Base-by-base conservation (phyloP, 2,888 invertebrate species). In the Amphipyra tragopoginis region DNA sequence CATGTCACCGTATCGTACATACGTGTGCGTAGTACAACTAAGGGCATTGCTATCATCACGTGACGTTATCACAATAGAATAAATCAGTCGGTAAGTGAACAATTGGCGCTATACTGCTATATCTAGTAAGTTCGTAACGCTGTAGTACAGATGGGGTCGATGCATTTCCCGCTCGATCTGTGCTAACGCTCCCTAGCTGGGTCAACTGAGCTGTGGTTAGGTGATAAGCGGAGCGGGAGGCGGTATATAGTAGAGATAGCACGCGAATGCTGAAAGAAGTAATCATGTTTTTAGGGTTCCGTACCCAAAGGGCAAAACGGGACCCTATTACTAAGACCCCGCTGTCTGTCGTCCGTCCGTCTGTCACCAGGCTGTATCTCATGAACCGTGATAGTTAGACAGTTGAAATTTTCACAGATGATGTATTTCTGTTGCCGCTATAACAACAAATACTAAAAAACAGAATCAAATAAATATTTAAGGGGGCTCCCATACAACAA, bases 111-210 rank as follows among this genome's bases (percentile, higher is more conserved):
- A 49, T 59, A 47, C 49, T 45, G 29, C 51, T 63, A 38, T 53
- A 65, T 52, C 48, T 52, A 10, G 13, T 5, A 13, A 57, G 54
- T 63, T 52, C 2, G 45, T 61, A 36, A 21, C 10, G 26, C 42
- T 48, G 56, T 54, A 69, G 70, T 50, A 52, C 48, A 68, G 72
- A 72, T 74, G 82, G 74, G 86, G 84, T 87, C 87, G 83, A 84
- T 87, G 86, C 84, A 84, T 85, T 81, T 68, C 70, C 72, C 76
- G 70, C 63, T 53, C 79, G 77, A 83, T 82, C 83, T 84, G 82
- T 86, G 87, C 80, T 83, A 84, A 85, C 81, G 84, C 66, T 82
- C 86, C 63, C 81, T 13, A 82, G 83, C 70, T 81, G 53, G 87
- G 87, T 88, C 87, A 86, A 44, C 34, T 29, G 53, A 61, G 73